Evolutionary conservation across 2,113 vertebrate species (phyloP).

Genomic region (Lepus europaeus): DNA sequence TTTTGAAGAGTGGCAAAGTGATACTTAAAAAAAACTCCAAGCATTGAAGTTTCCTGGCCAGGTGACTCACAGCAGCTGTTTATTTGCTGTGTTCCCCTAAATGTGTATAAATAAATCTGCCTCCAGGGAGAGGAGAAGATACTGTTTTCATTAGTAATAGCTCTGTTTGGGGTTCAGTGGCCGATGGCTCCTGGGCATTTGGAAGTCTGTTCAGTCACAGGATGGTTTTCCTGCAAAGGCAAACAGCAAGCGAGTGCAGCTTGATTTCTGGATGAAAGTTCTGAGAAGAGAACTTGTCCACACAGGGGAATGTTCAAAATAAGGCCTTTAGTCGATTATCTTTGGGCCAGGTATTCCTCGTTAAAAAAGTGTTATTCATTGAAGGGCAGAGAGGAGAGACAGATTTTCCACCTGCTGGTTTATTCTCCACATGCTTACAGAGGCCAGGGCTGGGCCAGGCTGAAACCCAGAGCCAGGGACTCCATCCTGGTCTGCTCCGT

Average conservation of each 20-base stretch:
- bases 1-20: slow-evolving; percentile 67
- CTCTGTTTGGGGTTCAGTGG: slow-evolving; percentile 39
- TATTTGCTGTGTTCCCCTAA: slow-evolving; percentile 76
- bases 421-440: no score
- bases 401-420: no score
- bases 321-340: not conserved
- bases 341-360: not conserved
- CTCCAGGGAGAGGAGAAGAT: slow-evolving; percentile 68
- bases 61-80: slow-evolving; percentile 77
- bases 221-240: slow-evolving; percentile 63
- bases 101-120: slow-evolving; percentile 81
- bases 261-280: slow-evolving; percentile 23
- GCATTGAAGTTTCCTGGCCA: slow-evolving; percentile 69
- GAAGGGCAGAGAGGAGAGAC: no score
- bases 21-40: slow-evolving; percentile 16
- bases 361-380: no score
- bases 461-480: no score
- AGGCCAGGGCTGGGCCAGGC: no score
- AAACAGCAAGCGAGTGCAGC: not conserved
- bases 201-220: slow-evolving; percentile 37
- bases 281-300: not conserved
- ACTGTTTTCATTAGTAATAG: slow-evolving; percentile 74
- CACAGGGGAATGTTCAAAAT: not conserved
- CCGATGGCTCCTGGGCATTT: slow-evolving; percentile 54
- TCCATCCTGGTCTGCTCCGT: no score